These are phyloP conservation scores for Oppia nitens DNA, from an alignment of 1,140 invertebrate genomes.

Conservation along the genomic window DNA sequence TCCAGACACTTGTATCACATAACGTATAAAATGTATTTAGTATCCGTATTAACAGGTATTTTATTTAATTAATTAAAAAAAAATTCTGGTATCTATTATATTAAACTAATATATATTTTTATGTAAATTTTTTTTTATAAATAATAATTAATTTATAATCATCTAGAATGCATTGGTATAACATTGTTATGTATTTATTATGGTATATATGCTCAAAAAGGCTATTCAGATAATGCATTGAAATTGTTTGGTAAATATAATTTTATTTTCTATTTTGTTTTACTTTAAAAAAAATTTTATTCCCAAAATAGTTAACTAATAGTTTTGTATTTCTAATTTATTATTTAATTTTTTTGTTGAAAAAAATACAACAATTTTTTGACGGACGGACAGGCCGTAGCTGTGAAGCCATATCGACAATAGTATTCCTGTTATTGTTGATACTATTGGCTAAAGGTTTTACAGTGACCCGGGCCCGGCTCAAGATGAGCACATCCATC, in stretches of 20 bases:
- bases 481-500: slow-evolving; percentile 45
- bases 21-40: slow-evolving; percentile 68
- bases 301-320: too few species aligned
- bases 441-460: slow-evolving; percentile 72
- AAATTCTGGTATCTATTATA: too few species aligned
- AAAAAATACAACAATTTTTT: too few species aligned
- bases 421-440: slow-evolving; percentile 53
- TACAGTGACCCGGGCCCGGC: slow-evolving; percentile 63
- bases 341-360: too few species aligned
- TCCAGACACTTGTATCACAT: slow-evolving; percentile 46
- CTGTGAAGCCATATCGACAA: slow-evolving; percentile 49
- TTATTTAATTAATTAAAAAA: slow-evolving; percentile 9
- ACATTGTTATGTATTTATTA: slow-evolving; percentile 45
- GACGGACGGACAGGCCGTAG: slow-evolving; percentile 41
- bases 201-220: slow-evolving; percentile 49
- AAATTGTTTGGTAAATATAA: slow-evolving; percentile 42
- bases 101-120: too few species aligned
- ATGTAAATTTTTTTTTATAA: too few species aligned
- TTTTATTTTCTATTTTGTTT: too few species aligned
- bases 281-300: too few species aligned
- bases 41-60: slow-evolving; percentile 37
- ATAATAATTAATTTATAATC: neutral
- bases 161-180: slow-evolving; percentile 38
- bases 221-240: slow-evolving; percentile 37
- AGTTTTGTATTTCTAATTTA: neutral